Evolutionary conservation across 2,113 vertebrate genomes (phyloP).

Genomic region (Otis tarda): DNA sequence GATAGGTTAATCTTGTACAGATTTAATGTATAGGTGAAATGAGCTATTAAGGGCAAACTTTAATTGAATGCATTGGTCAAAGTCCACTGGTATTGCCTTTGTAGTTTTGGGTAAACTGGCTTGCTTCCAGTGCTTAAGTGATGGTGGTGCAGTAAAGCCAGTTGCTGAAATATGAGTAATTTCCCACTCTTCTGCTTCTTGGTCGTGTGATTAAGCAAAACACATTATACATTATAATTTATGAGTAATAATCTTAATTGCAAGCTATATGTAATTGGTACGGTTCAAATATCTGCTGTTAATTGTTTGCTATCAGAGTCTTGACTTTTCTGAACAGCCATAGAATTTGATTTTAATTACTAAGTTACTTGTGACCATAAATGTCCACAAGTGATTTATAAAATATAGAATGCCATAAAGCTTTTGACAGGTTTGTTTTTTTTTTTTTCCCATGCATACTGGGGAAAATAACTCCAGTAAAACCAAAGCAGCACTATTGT

Average conservation of each 20-base stretch:
- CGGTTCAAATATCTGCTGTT: conserved; percentile 11
- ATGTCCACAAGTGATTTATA: conserved; percentile 53
- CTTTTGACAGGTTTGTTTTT: not conserved
- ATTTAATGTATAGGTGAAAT: not conserved
- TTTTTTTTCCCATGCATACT: not conserved
- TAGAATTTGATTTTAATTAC: conserved; percentile 63
- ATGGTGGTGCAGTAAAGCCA: not conserved
- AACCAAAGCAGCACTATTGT: not conserved
- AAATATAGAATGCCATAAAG: not conserved
- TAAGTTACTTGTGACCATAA: conserved; percentile 11
- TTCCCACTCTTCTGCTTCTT: not conserved
- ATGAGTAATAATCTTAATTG: conserved; percentile 62
- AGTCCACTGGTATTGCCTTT: not conserved
- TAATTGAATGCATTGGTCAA: not conserved
- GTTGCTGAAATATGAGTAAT: not conserved
- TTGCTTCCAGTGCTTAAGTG: not conserved
- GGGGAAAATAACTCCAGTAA: not conserved
- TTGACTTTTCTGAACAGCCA: conserved; percentile 22
- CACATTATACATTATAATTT: conserved; percentile 37
- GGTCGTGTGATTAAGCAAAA: not conserved
- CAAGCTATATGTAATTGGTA: conserved; percentile 42
- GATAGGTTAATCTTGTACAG: not conserved
- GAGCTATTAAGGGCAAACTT: not conserved
- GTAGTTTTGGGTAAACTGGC: not conserved
- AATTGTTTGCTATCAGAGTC: conserved; percentile 16